These are phyloP conservation scores for Tychaedon coryphoeus DNA, from an alignment of 2,113 vertebrate genomes.

Conservation along the genomic window DNA sequence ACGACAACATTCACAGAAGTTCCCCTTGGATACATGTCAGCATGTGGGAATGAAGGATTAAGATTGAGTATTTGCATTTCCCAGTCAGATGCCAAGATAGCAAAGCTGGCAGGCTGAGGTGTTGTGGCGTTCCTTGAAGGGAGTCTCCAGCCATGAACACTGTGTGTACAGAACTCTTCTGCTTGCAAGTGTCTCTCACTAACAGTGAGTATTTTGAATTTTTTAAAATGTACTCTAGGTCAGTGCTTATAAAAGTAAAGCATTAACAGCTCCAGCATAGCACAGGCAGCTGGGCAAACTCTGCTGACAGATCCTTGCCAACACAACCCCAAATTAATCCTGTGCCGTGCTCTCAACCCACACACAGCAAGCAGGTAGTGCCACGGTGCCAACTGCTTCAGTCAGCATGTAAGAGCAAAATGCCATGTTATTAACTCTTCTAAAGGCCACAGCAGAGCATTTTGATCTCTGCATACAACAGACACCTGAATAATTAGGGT, in stretches of 20 bases:
- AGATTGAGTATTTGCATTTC: conserved; percentile 33
- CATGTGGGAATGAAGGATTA: conserved; percentile 24
- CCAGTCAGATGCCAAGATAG: conserved; percentile 35
- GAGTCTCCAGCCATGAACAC: neutral
- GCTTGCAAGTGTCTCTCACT: neutral
- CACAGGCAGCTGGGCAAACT: neutral
- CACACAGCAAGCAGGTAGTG: neutral
- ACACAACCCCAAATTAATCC: neutral
- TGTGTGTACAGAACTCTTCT: neutral
- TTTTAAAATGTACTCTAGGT: neutral
- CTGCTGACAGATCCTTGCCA: conserved; percentile 15
- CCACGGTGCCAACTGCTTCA: neutral
- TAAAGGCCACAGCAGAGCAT: neutral
- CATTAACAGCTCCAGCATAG: neutral
- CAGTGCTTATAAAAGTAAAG: neutral
- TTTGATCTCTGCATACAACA: neutral
- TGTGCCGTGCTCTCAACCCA: neutral
- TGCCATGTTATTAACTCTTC: neutral
- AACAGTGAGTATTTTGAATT: neutral
- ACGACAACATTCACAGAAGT: conserved; percentile 22
- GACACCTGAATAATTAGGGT: neutral
- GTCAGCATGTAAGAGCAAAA: neutral
- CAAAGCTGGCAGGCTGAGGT: neutral
- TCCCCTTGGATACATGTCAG: conserved; percentile 26
- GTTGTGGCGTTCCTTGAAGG: neutral